phyloP scores from a whole-genome alignment of 1,140 invertebrate species.

The Aporrectodea caliginosa region DNA sequence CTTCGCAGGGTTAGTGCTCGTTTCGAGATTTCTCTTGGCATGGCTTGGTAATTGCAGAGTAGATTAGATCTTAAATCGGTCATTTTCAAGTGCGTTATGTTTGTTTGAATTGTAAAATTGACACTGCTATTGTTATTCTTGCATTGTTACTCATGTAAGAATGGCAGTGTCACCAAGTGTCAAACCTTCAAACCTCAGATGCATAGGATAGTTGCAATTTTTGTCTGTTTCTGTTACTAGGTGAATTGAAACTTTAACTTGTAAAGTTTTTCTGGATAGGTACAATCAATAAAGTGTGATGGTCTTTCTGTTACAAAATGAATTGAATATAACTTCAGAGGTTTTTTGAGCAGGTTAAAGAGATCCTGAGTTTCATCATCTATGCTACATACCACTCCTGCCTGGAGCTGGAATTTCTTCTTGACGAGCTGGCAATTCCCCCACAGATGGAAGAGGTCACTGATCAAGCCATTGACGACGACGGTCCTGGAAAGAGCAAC shows the following conservation, averaged over 20 bases:
- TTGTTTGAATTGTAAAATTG: background rate
- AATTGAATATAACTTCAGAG: too few species aligned
- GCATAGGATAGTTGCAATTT: too few species aligned
- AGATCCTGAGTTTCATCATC: conserved; percentile 74
- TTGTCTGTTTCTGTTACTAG: too few species aligned
- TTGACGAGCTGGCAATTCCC: conserved; percentile 73
- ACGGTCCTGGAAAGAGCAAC: conserved; percentile 54
- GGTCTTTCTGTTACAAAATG: too few species aligned
- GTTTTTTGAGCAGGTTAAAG: conserved; percentile 76
- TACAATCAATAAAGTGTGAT: too few species aligned
- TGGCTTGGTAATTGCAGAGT: too few species aligned
- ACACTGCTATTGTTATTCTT: background rate
- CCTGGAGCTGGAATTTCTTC: conserved; percentile 83
- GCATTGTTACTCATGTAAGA: background rate
- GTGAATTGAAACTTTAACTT: too few species aligned
- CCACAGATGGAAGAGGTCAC: conserved; percentile 54
- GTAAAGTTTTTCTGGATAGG: too few species aligned
- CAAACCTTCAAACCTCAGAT: too few species aligned
- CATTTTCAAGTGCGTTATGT: too few species aligned
- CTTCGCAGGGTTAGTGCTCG: conserved; percentile 59
- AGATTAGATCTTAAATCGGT: too few species aligned
- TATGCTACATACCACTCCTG: conserved; percentile 87
- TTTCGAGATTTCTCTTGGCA: conserved; percentile 26
- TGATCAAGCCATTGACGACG: conserved; percentile 62
- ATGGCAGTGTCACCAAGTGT: too few species aligned